Conservation (phyloP, 2,797 vertebrate genomes). For the Lemur catta region DNA sequence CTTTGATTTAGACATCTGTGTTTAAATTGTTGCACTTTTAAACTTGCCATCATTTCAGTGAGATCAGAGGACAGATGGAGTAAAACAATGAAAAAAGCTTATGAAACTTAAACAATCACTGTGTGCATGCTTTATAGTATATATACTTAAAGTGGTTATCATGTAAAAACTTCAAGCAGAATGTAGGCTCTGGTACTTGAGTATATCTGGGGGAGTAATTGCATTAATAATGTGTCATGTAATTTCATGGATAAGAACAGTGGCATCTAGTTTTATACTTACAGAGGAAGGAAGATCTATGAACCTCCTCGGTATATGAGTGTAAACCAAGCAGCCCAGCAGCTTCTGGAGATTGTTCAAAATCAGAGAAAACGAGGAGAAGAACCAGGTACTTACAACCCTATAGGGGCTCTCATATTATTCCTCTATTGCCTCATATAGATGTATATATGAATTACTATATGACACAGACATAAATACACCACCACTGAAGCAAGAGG, state of each 20-base stretch:
- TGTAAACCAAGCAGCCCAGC: constrained; percentile 91
- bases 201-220: background rate
- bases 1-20: constrained; percentile 14
- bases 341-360: constrained; percentile 91
- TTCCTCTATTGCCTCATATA: background rate
- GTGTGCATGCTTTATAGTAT: background rate
- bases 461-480: no score
- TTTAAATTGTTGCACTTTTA: background rate
- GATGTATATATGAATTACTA: background rate
- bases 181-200: background rate
- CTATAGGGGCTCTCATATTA: background rate
- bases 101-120: background rate
- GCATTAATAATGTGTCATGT: background rate
- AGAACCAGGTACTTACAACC: constrained; percentile 86
- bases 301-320: constrained; percentile 95
- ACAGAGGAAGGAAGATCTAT: constrained; percentile 93
- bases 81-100: background rate
- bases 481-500: background rate
- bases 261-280: constrained; percentile 35
- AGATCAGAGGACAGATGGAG: background rate
- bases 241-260: background rate
- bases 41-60: background rate
- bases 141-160: background rate
- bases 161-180: background rate
- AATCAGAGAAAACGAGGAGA: constrained; percentile 86